A percentile compares a stretch with the other conserved stretches of the same genome.
phyloP scores from a whole-genome alignment of 1,140 invertebrate species.

The Drosophila funebris region DNA sequence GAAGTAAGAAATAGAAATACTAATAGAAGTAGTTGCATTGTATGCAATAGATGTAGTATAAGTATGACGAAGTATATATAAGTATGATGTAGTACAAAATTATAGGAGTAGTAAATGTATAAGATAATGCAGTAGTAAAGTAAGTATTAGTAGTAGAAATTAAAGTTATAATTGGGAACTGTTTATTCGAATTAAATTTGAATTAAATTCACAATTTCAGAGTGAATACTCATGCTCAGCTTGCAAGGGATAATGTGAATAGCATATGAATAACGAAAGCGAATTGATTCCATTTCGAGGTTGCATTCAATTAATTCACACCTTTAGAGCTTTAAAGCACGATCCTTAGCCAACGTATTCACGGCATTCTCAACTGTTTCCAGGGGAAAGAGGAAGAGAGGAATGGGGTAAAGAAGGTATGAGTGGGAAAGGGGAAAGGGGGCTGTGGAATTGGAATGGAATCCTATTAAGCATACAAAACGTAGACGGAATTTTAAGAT shows the following conservation, averaged over 20 bases:
- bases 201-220: no score
- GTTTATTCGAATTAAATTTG: no score
- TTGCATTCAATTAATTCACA: constrained; percentile 36
- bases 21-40: no score
- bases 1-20: no score
- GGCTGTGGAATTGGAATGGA: constrained; percentile 51
- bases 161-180: not conserved
- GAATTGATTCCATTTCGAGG: constrained; percentile 1
- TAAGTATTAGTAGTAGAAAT: no score
- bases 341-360: not conserved
- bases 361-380: not conserved
- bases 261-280: constrained; percentile 6
- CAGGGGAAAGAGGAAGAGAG: not conserved
- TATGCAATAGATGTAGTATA: no score
- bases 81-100: no score
- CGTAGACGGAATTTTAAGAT: constrained; percentile 72
- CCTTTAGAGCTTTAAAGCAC: constrained; percentile 2
- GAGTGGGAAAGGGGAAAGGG: not conserved
- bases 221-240: not conserved
- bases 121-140: no score
- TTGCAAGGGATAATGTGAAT: no score
- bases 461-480: constrained; percentile 72
- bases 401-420: not conserved
- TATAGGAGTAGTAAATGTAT: not conserved
- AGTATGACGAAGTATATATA: no score